Evolutionary conservation across 2,888 invertebrate species (phyloP), one percentile per base, ranked within the genome.

Genomic region (Dolomedes plantarius): DNA sequence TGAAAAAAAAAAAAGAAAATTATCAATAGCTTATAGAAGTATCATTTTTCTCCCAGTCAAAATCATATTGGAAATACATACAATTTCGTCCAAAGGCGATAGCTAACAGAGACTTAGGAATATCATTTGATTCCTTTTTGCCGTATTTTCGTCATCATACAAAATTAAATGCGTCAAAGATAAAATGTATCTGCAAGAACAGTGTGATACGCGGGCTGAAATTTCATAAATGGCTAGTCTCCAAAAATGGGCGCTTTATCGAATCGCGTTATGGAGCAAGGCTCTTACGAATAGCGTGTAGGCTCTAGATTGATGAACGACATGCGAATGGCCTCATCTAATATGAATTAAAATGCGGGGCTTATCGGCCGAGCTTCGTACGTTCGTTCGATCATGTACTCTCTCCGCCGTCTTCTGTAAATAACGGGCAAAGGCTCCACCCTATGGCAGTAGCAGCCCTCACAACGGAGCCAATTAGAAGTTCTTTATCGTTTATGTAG

Each of bases 321-420:
- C 73, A 74, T 79, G 73, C 85, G 83, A 85, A 85, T 77, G 67
- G 83, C 78, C 56, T 86, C 85, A 86, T 86, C 67, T 86, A 86
- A 86, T 79, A 86, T 86, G 85, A 78, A 86, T 86, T 86, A 86
- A 86, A 86, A 86, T 79, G 85, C 71, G 78, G 56, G 73, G 83
- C 83, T 85, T 85, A 85, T 85, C 83, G 73, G 67, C 65, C 23
- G 50, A 39, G 19, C 32, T 85, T 73, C 73, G 41, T 85, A 69
- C 78, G 85, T 85, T 85, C 78, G 69, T 50, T 75, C 78, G 32
- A 83, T 76, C 83, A 65, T 74, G 41, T 32, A 41, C 62, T 82
- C 76, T 68, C 27, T 41, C 62, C 23, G 56, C 23, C 76, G 31
- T 77, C 85, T 76, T 76, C 83, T 72, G 77, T 85, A 85, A 85